Evolutionary conservation across 2,888 invertebrate species (phyloP).

Genomic region (Macrostomum cliftonense): DNA sequence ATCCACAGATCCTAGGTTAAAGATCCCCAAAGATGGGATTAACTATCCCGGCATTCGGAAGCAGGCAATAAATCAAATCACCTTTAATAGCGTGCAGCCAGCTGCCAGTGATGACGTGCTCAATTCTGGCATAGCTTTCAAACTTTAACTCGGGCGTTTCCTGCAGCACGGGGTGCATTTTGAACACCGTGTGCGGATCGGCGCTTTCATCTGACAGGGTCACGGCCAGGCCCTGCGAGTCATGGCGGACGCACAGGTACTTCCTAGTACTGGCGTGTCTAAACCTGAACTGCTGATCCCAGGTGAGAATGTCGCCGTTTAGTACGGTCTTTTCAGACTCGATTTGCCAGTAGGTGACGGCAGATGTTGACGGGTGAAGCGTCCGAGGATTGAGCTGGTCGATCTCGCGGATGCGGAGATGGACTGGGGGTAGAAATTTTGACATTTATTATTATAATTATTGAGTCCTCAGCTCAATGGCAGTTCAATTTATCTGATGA

Average conservation of each 20-base stretch:
- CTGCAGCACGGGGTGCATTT: conserved; percentile 28
- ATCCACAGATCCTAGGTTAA: too few relatives aligned
- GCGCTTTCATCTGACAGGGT: conserved; percentile 17
- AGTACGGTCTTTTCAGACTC: conserved; percentile 32
- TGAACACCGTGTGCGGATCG: conserved; percentile 18
- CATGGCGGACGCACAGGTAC: conserved; percentile 30
- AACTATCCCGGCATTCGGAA: too few relatives aligned
- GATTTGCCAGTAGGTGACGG: conserved; percentile 36
- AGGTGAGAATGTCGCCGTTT: conserved; percentile 19
- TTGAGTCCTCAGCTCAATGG: too few relatives aligned
- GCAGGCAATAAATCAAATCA: too few relatives aligned
- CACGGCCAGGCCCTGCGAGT: conserved; percentile 18
- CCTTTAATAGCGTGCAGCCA: conserved; percentile 14
- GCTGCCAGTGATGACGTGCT: conserved; percentile 14
- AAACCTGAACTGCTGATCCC: conserved; percentile 35
- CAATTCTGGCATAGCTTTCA: conserved; percentile 14
- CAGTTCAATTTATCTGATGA: too few relatives aligned
- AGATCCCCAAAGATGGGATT: too few relatives aligned
- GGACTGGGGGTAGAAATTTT: conserved; percentile 18
- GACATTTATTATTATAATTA: too few relatives aligned
- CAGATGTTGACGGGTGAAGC: conserved; percentile 33
- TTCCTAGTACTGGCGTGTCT: conserved; percentile 34
- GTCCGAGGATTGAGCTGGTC: conserved; percentile 35
- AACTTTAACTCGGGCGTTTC: conserved; percentile 10
- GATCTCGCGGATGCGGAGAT: conserved; percentile 33